Percentiles rank a stretch among this genome's conserved stretches.
Evolutionary conservation across 1,140 invertebrate genomes (phyloP).

Genomic region (Helicoverpa armigera): DNA sequence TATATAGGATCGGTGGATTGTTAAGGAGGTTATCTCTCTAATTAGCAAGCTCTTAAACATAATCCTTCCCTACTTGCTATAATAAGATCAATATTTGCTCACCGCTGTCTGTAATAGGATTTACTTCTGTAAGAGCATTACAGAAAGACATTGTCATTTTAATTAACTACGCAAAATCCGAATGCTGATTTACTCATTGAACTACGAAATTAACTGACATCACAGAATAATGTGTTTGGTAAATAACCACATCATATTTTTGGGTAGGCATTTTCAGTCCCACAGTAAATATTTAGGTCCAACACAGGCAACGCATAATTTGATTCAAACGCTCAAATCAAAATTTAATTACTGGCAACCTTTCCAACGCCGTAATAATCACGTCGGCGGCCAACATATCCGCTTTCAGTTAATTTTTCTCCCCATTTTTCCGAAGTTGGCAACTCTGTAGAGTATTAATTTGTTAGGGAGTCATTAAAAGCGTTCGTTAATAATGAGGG

Average conservation of each 20-base stretch:
- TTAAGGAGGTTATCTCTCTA: conserved; percentile 61
- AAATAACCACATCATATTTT: too few species aligned
- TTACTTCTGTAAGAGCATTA: conserved; percentile 47
- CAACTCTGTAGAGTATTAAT: conserved; percentile 34
- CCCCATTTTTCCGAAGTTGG: background rate
- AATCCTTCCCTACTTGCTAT: conserved; percentile 57
- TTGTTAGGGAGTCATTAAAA: conserved; percentile 38
- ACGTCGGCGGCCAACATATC: conserved; percentile 1
- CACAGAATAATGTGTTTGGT: too few species aligned
- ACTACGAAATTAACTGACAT: too few species aligned
- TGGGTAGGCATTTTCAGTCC: background rate
- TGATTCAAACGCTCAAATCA: background rate
- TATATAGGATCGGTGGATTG: conserved; percentile 59
- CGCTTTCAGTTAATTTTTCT: conserved; percentile 38
- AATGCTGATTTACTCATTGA: background rate
- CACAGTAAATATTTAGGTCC: background rate
- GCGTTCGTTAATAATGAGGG: conserved; percentile 47
- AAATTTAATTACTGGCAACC: conserved; percentile 1
- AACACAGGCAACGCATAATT: background rate
- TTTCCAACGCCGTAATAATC: conserved; percentile 6
- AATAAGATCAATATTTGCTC: conserved; percentile 62
- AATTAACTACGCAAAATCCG: background rate
- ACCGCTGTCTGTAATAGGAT: conserved; percentile 47
- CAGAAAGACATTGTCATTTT: conserved; percentile 18
- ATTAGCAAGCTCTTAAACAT: conserved; percentile 62